phyloP scores from a whole-genome alignment of 2,797 vertebrate genomes.

The Lagocephalus sceleratus region DNA sequence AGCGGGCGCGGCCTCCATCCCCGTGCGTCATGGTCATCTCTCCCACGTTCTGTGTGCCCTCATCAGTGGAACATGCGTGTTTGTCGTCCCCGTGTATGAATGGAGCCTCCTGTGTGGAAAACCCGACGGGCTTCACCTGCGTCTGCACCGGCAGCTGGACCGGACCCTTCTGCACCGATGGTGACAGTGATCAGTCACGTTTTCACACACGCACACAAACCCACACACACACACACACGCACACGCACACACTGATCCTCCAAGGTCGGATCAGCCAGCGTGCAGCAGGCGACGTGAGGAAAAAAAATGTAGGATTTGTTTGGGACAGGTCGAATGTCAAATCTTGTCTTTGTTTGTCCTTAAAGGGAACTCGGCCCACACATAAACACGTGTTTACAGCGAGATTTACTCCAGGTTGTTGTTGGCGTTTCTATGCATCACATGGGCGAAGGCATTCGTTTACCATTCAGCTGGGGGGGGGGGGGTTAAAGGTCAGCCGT shows the following conservation, averaged over 20 bases:
- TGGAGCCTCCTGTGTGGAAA: constrained; percentile 73
- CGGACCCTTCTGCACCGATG: constrained; percentile 71
- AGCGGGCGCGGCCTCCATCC: background rate
- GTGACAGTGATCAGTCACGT: constrained; percentile 46
- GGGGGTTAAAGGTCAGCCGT: no score
- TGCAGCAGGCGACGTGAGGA: background rate
- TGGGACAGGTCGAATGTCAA: constrained; percentile 8
- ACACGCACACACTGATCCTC: background rate
- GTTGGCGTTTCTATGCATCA: constrained; percentile 21
- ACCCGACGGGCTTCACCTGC: constrained; percentile 73
- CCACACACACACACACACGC: background rate
- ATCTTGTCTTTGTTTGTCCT: constrained; percentile 23
- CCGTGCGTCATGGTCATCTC: background rate
- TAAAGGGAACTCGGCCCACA: constrained; percentile 21
- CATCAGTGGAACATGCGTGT: constrained; percentile 78
- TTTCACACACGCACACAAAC: constrained; percentile 11
- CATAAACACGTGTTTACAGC: constrained; percentile 26
- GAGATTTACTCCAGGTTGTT: constrained; percentile 29
- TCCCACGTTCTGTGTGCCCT: background rate
- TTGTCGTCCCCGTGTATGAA: constrained; percentile 76
- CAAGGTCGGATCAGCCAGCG: no score
- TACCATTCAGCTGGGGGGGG: constrained; percentile 3
- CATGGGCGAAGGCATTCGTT: constrained; percentile 3
- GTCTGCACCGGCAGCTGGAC: constrained; percentile 72
- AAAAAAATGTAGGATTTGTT: constrained; percentile 5